These are phyloP conservation scores for Masticophis lateralis DNA, from an alignment of 2,797 vertebrate genomes.

Conservation along the genomic window DNA sequence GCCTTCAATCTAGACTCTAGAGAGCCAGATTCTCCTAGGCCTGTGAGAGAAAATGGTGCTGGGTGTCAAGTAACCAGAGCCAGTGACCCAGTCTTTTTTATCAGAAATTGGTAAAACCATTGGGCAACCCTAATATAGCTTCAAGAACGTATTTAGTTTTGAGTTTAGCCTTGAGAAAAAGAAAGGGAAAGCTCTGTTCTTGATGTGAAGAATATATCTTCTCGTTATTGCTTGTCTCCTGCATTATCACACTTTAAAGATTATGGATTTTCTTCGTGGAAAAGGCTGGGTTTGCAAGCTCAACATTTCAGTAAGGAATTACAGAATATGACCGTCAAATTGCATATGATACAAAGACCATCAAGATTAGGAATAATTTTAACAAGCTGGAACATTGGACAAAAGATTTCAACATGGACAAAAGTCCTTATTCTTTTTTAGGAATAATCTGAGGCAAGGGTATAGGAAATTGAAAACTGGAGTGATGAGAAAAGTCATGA, in stretches of 20 bases:
- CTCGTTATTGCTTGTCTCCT: neutral
- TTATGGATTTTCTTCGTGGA: neutral
- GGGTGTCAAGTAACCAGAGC: neutral
- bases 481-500: neutral
- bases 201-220: neutral
- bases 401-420: neutral
- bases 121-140: neutral
- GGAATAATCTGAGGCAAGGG: neutral
- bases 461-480: neutral
- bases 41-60: neutral
- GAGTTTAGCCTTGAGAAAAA: no score
- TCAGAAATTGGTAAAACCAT: neutral
- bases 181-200: neutral
- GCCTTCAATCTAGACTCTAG: neutral
- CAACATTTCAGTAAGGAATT: neutral
- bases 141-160: neutral
- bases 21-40: neutral
- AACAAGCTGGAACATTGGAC: neutral
- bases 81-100: neutral
- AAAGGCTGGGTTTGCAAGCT: neutral
- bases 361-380: neutral
- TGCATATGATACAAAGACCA: neutral
- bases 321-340: neutral
- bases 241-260: neutral
- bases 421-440: neutral